Evolutionary conservation across 2,113 vertebrate species (phyloP).

Genomic region (Anthoscopus minutus): DNA sequence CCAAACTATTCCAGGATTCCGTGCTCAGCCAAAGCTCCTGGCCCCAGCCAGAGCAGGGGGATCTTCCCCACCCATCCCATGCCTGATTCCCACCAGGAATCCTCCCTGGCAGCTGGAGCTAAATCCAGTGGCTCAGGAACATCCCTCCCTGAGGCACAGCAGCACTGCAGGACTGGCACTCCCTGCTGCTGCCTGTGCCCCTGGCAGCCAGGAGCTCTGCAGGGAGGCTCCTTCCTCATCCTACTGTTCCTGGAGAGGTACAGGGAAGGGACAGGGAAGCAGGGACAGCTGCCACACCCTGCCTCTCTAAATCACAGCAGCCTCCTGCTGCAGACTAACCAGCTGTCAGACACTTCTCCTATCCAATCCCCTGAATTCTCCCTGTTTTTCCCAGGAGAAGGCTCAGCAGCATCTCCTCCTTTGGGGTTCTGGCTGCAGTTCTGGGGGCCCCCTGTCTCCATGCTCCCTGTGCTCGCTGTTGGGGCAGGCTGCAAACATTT

Average conservation of each 20-base stretch:
- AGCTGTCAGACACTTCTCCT: neutral
- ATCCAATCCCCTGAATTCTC: neutral
- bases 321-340: neutral
- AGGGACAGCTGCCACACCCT: neutral
- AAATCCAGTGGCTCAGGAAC: neutral
- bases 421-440: neutral
- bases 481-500: slow-evolving; percentile 8
- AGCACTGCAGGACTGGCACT: neutral
- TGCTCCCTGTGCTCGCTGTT: neutral
- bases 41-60: neutral
- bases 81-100: neutral
- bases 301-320: neutral
- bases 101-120: neutral
- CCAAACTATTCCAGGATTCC: neutral
- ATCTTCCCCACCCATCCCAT: neutral
- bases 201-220: neutral
- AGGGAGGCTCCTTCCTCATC: neutral
- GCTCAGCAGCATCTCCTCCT: neutral
- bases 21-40: neutral
- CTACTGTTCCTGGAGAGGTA: fast-evolving
- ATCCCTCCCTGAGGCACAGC: neutral
- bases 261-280: neutral
- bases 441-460: neutral
- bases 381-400: neutral
- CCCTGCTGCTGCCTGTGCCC: neutral